phyloP scores from a whole-genome alignment of 2,113 vertebrate genomes.

The Halcyon senegalensis region DNA sequence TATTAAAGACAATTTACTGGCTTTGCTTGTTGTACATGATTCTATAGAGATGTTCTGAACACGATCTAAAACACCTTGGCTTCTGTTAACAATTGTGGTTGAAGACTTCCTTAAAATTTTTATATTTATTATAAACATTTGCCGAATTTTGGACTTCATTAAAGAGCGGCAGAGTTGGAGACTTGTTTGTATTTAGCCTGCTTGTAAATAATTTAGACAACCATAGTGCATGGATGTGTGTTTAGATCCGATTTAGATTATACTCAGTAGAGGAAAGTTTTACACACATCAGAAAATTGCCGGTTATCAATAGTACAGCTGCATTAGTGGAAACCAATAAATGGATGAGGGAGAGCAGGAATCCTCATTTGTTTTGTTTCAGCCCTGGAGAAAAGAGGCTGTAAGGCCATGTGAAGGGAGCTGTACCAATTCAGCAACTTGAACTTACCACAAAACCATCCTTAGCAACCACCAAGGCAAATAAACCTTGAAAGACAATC shows the following conservation, averaged over 20 bases:
- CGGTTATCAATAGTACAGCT: not conserved
- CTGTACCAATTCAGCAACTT: not conserved
- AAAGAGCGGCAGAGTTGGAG: not conserved
- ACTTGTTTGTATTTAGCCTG: not conserved
- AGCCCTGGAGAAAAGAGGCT: not conserved
- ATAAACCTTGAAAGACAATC: not conserved
- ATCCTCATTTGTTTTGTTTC: not conserved
- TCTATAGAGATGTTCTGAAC: not conserved
- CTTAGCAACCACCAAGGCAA: not conserved
- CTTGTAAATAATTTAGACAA: slow-evolving; percentile 51
- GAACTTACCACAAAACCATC: not conserved
- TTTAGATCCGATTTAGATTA: slow-evolving; percentile 43
- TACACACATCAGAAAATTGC: slow-evolving; percentile 13
- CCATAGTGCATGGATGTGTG: slow-evolving; percentile 2
- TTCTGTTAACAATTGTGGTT: not conserved
- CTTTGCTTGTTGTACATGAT: not conserved
- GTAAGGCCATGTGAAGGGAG: not conserved
- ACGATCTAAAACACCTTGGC: not conserved
- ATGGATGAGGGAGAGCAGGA: not conserved
- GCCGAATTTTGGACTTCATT: slow-evolving; percentile 22
- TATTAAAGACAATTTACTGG: not conserved
- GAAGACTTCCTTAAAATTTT: slow-evolving; percentile 22
- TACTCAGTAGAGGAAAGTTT: not conserved
- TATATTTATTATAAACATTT: not conserved
- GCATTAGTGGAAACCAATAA: slow-evolving; percentile 28